Conservation (phyloP, 2,113 vertebrate species). For the Onychostoma macrolepis region DNA sequence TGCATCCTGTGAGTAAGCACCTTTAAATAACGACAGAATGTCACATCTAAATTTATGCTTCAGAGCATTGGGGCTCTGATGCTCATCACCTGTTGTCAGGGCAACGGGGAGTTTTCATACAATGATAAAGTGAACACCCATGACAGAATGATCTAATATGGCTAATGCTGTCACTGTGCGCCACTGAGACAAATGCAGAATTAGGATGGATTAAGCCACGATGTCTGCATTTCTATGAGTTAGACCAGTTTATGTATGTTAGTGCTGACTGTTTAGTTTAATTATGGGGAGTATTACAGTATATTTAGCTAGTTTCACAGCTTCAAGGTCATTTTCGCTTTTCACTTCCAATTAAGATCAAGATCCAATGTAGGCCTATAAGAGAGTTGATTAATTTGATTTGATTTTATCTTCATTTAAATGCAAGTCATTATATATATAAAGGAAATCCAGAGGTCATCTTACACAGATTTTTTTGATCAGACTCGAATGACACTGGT, state of each 20-base stretch:
- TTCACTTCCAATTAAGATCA: not conserved
- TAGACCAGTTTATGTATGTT: slow-evolving; percentile 30
- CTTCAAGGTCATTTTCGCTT: not conserved
- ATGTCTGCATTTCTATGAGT: slow-evolving; percentile 45
- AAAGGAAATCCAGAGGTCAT: slow-evolving; percentile 6
- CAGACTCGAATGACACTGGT: too few relatives aligned
- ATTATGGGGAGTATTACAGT: not conserved
- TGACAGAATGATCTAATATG: slow-evolving; percentile 48
- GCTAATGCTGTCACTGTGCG: slow-evolving; percentile 26
- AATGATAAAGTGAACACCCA: slow-evolving; percentile 24
- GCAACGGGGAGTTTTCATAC: slow-evolving; percentile 53
- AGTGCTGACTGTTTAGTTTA: slow-evolving; percentile 37
- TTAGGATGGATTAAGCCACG: slow-evolving; percentile 48
- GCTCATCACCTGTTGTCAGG: slow-evolving; percentile 64
- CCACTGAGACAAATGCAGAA: slow-evolving; percentile 55
- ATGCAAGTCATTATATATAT: not conserved
- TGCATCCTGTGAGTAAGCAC: slow-evolving; percentile 45
- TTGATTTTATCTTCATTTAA: not conserved
- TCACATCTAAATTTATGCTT: slow-evolving; percentile 61
- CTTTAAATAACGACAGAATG: slow-evolving; percentile 60
- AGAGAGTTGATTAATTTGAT: not conserved
- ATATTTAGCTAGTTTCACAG: not conserved
- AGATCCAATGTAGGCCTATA: not conserved
- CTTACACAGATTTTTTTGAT: not conserved
- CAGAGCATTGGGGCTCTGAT: slow-evolving; percentile 34